Evolutionary conservation across 1,140 invertebrate species (phyloP).

Genomic region (Conus betulinus): DNA sequence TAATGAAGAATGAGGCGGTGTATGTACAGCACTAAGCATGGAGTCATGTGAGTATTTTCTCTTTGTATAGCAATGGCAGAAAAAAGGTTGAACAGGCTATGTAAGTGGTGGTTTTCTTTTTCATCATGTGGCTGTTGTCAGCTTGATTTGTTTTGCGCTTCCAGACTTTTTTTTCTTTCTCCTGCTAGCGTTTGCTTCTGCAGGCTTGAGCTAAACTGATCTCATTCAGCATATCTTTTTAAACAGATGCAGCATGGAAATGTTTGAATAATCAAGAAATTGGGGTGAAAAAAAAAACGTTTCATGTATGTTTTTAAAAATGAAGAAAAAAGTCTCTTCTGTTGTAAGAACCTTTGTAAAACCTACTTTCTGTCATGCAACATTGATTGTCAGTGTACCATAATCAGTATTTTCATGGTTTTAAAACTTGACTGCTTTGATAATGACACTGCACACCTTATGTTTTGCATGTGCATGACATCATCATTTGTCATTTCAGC

Average conservation of each 20-base stretch:
- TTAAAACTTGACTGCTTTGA: too few relatives aligned
- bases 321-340: background rate
- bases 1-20: background rate
- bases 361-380: too few relatives aligned
- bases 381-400: too few relatives aligned
- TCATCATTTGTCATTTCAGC: background rate
- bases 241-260: background rate
- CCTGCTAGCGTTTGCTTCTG: background rate
- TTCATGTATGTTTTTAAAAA: background rate
- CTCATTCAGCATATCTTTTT: background rate
- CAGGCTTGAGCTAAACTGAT: background rate
- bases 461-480: background rate
- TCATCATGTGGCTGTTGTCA: background rate
- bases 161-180: background rate
- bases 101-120: slow-evolving; percentile 26
- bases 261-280: background rate
- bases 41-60: slow-evolving; percentile 34
- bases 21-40: slow-evolving; percentile 13
- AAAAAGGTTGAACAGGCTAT: slow-evolving; percentile 34
- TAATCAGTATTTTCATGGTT: too few relatives aligned
- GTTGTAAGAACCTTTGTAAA: background rate
- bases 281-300: background rate
- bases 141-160: background rate
- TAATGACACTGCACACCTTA: too few relatives aligned
- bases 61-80: slow-evolving; percentile 19